Percentiles rank a stretch among this genome's conserved stretches.
Conservation (phyloP, 1,140 invertebrate genomes). For the Heliconius hewitsoni region DNA sequence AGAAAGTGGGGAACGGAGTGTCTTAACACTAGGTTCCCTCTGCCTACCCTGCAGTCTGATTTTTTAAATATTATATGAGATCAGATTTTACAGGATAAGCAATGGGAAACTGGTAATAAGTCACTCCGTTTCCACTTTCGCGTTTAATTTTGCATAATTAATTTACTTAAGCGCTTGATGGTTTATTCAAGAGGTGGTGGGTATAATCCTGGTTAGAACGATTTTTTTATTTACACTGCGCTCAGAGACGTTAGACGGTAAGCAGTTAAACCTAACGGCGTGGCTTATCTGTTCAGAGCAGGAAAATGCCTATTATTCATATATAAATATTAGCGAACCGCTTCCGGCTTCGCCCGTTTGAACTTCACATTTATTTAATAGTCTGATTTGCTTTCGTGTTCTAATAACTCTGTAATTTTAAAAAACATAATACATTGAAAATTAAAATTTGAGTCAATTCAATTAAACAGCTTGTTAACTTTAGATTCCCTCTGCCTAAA, state of each 20-base stretch:
- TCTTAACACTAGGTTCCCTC: no score
- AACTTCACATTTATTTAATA: no score
- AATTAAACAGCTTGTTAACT: no score
- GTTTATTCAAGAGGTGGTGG: background rate
- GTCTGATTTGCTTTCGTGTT: no score
- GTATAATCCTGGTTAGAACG: background rate
- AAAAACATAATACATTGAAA: no score
- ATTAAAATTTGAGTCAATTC: no score
- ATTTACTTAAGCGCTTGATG: background rate
- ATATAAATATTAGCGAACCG: no score
- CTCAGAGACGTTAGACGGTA: background rate
- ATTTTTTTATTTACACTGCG: background rate
- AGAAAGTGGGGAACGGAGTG: no score
- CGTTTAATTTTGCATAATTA: constrained; percentile 13
- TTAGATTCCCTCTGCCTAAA: no score
- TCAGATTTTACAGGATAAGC: background rate
- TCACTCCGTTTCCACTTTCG: constrained; percentile 1
- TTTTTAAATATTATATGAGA: background rate
- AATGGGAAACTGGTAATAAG: background rate
- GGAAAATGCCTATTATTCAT: background rate
- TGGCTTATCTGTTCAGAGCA: background rate
- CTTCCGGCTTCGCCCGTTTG: no score
- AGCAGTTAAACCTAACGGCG: background rate
- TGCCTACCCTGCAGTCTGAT: no score
- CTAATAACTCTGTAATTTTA: no score